Evolutionary conservation across 64 coral and sea anemone species (phyloP), one percentile per base, ranked within the genome.

Genomic region (Pocillopora verrucosa): DNA sequence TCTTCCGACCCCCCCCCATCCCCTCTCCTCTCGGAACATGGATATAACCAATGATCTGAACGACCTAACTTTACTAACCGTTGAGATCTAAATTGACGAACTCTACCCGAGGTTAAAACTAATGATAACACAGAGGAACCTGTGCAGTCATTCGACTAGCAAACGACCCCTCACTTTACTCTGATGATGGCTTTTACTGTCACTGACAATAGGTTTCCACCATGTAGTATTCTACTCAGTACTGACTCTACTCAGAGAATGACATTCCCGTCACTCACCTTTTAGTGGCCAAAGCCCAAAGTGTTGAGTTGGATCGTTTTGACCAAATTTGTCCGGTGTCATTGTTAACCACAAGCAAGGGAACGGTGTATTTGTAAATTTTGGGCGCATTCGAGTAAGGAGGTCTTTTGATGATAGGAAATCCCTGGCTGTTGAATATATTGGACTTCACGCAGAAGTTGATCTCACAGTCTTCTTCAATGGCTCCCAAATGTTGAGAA

Each of bases 401-500:
- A 36, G 95, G 95, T 91, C 95, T 80, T 61, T 72, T 94, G 57
- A 98, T 89, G 6, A 61, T 83, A 11, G 95, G 84, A 25, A 98
- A 68, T 20, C 89, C 92, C 62, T 92, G 78, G 13, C 11, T 60
- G 58, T 86, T 87, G 58, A 98, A 74, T 10, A 82, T 57, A 74
- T 98, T 94, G 3, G 92, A 63, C 74, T 91, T 98, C 9, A 89
- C 74, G 76, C 95, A 98, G 35, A 89, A 98, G 37, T 91, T 75
- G 36, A 98, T 98, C 80, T 98, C 95, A 56, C 95, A 98, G 56
- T 94, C 87, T 34, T 91, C 84, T 30, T 98, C 95, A 36, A 98
- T 92, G 35, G 91, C 65, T 9, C 89, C 96, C 22, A 98, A 69
- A 51, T 98, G 96, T 26, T 94, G 96, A 56, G 96, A 89, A 76